Percentiles rank a stretch among this genome's conserved stretches.
Evolutionary conservation across 2,113 vertebrate species (phyloP).

Genomic region (Cavia aperea): DNA sequence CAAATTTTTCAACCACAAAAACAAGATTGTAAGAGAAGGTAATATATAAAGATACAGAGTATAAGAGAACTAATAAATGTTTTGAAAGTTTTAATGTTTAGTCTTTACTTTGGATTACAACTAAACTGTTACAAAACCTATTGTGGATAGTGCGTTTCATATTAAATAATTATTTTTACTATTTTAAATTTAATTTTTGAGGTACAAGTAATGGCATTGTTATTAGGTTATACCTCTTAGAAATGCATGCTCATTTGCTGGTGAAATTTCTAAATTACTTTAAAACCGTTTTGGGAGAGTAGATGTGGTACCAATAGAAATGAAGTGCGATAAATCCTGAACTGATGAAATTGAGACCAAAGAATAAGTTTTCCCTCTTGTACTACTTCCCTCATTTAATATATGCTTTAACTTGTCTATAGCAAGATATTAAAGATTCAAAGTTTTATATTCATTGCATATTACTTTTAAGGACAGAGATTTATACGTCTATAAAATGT

Average conservation of each 20-base stretch:
- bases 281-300: neutral
- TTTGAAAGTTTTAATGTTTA: neutral
- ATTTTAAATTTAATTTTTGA: neutral
- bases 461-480: neutral
- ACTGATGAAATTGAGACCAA: neutral
- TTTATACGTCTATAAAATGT: neutral
- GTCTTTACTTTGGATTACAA: neutral
- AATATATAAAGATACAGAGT: neutral
- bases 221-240: neutral
- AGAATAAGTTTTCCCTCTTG: neutral
- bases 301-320: neutral
- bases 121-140: neutral
- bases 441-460: neutral
- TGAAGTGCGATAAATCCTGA: neutral
- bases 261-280: neutral
- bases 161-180: neutral
- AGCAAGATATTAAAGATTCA: neutral
- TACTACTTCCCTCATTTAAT: neutral
- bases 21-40: neutral
- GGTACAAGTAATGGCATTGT: neutral
- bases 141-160: neutral
- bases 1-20: neutral
- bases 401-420: neutral
- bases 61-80: constrained; percentile 4
- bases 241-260: neutral